Evolutionary conservation across 2,113 vertebrate species (phyloP).

Genomic region (Carassius auratus): DNA sequence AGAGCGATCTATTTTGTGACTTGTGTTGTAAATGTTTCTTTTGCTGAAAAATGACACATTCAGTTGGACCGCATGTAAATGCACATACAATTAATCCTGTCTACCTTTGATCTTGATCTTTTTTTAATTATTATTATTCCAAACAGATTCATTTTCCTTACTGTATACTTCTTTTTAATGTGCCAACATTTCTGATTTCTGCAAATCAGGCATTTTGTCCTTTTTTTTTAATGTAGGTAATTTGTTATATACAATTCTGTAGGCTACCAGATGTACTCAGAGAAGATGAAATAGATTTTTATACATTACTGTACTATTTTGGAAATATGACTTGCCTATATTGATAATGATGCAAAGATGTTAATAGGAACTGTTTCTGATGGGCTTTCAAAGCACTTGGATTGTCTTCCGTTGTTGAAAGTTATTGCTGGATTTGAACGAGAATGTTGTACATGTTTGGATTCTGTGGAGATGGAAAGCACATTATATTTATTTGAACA

Average conservation of each 20-base stretch:
- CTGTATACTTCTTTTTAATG: slow-evolving; percentile 36
- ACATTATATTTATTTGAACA: slow-evolving; percentile 44
- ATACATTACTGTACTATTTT: slow-evolving; percentile 45
- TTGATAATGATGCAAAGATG: slow-evolving; percentile 22
- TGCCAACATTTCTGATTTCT: slow-evolving; percentile 43
- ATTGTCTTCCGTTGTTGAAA: slow-evolving; percentile 40
- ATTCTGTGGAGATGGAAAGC: slow-evolving; percentile 27
- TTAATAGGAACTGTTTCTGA: not conserved
- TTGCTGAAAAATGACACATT: slow-evolving; percentile 9
- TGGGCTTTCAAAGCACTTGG: slow-evolving; percentile 26
- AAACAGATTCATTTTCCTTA: not conserved
- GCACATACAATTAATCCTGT: not conserved
- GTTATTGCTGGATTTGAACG: slow-evolving; percentile 9
- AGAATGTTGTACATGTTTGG: slow-evolving; percentile 29
- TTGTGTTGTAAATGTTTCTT: slow-evolving; percentile 41
- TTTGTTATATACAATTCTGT: slow-evolving; percentile 35
- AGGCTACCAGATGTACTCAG: slow-evolving; percentile 45
- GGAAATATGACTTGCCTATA: not conserved
- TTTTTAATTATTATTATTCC: not conserved
- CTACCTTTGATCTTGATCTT: not conserved
- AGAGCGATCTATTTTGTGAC: slow-evolving; percentile 36
- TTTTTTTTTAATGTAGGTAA: not conserved
- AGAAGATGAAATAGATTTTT: slow-evolving; percentile 22
- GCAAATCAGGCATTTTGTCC: not conserved
- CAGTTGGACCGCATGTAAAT: slow-evolving; percentile 44